Base-by-base conservation (phyloP, 2,113 vertebrate genomes). In the Glaucomys volans region DNA sequence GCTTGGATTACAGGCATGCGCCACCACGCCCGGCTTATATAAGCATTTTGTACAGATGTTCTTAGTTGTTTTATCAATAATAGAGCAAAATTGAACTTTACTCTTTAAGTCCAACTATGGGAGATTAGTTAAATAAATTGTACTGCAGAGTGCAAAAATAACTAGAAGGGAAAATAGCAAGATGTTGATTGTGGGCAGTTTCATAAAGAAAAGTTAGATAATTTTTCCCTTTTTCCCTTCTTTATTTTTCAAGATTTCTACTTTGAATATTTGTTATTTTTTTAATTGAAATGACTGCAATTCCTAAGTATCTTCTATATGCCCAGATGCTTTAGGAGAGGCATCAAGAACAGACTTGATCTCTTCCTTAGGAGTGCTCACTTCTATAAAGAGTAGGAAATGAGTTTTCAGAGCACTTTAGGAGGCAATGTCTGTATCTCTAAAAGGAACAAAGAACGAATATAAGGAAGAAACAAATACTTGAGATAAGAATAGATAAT, bases 221-320 rank as follows among this genome's bases (percentile, higher is more conserved):
- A 74, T 54, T 69, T 85, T 92, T 72, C 4, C 8, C 44, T 69
- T 57, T 18, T n/a, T 85, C 80, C 8, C 40, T 82, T 71, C 52
- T 83, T 1, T 84, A 59, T n/a, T 85, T 30, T 75, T 47, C 0
- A 8, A 26, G 16, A 62, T 94, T 88, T 90, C 28, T 86, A 26
- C 30, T 67, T 90, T 69, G 67, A 87, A 71, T 91, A 30, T 30
- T 66, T 67, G 8, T 26, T 59, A 35, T 42, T 47, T 93, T 93
- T 88, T 95, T 91, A 91, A 87, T 90, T 91, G 47, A 80, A 94
- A 84, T 69, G 42, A 59, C 16, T 24, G 35, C 16, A 83, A 5
- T 91, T 77, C 57, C 30, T 80, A 32, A 42, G 50, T 3, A 32
- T 54, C 50, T 82, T n/a, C 32, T 83, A 0, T 64, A 35, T 94